Conservation (phyloP, 2,888 invertebrate species). For the Plebejus anna region DNA sequence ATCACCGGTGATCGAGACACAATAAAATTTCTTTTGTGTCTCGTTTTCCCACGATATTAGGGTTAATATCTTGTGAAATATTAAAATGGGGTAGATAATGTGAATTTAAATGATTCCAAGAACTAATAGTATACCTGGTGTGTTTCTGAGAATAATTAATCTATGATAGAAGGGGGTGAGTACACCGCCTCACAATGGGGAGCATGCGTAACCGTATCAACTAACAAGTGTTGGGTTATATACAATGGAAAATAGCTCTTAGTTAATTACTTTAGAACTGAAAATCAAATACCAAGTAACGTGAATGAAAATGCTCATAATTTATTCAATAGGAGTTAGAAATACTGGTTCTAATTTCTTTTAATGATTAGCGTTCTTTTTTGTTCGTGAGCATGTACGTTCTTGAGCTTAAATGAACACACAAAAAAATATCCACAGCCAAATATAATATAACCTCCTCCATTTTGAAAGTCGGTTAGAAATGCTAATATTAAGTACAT, state of each 20-base stretch:
- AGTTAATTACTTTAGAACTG: neutral
- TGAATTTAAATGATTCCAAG: neutral
- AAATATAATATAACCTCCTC: too few relatives aligned
- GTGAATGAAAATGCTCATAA: neutral
- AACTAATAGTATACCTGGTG: neutral
- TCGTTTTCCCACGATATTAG: too few relatives aligned
- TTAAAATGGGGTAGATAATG: neutral
- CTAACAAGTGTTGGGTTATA: slow-evolving; percentile 43
- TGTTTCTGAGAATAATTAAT: slow-evolving; percentile 22
- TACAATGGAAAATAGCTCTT: slow-evolving; percentile 12
- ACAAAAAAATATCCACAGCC: too few relatives aligned
- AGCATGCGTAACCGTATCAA: slow-evolving; percentile 63
- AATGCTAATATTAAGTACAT: neutral
- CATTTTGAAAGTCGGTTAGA: too few relatives aligned
- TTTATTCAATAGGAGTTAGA: slow-evolving; percentile 6
- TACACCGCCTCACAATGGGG: slow-evolving; percentile 60
- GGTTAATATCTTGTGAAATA: neutral
- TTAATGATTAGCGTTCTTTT: neutral
- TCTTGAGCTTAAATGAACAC: neutral
- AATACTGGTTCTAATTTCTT: neutral
- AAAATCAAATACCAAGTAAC: neutral
- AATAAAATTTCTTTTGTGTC: too few relatives aligned
- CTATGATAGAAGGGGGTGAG: slow-evolving; percentile 51
- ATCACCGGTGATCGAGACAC: too few relatives aligned
- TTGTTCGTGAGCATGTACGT: too few relatives aligned